A percentile compares a stretch with the other conserved stretches of the same genome.
These are phyloP conservation scores for Diarsia rubi DNA, from an alignment of 2,888 invertebrate species.

Conservation along the genomic window DNA sequence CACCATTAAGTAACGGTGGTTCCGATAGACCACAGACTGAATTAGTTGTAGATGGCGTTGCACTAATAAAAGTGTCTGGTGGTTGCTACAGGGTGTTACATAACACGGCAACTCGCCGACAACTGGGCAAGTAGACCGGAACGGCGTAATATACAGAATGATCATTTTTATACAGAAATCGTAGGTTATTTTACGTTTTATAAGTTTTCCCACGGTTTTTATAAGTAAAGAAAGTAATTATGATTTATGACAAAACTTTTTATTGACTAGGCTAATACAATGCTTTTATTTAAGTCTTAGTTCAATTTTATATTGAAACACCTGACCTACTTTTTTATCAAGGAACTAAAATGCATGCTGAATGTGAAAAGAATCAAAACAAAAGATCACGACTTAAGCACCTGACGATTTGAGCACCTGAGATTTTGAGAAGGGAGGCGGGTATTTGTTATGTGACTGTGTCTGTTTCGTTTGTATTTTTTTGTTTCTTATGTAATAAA, in stretches of 20 bases:
- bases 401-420: too few species aligned
- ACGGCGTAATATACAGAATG: conserved; percentile 79
- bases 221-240: background rate
- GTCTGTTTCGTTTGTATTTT: too few species aligned
- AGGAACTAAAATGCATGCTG: background rate
- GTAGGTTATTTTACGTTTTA: conserved; percentile 5
- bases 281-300: too few species aligned
- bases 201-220: conserved; percentile 26
- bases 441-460: too few species aligned
- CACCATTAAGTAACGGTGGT: conserved; percentile 37
- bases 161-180: conserved; percentile 59
- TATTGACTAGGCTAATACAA: background rate
- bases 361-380: background rate
- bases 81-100: conserved; percentile 86
- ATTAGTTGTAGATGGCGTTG: conserved; percentile 69
- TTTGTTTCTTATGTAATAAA: too few species aligned
- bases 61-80: conserved; percentile 72
- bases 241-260: background rate
- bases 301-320: background rate
- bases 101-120: conserved; percentile 78
- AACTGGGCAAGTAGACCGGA: conserved; percentile 86
- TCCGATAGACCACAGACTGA: conserved; percentile 44
- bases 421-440: background rate
- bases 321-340: background rate
- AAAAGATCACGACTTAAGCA: background rate